These are phyloP conservation scores for Drosophila demipolita DNA, from an alignment of 2,888 invertebrate species.

Conservation along the genomic window DNA sequence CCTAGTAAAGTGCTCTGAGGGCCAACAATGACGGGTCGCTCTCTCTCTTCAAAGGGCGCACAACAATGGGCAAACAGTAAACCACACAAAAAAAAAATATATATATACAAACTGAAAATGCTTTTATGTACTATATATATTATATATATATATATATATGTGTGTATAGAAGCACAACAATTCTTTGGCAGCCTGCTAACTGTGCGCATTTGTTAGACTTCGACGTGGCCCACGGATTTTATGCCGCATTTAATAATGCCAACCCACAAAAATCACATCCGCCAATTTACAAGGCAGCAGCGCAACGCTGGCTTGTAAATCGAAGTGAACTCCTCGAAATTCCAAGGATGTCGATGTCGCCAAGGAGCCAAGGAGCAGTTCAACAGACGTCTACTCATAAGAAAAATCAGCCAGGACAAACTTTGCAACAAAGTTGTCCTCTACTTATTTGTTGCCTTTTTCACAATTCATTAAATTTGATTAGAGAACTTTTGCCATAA, in stretches of 20 bases:
- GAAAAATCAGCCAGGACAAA: conserved; percentile 75
- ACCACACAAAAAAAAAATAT: conserved; percentile 5
- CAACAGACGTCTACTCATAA: conserved; percentile 72
- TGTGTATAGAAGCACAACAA: conserved; percentile 43
- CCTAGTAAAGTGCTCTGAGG: conserved; percentile 52
- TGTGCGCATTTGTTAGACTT: conserved; percentile 76
- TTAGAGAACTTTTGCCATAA: conserved; percentile 82
- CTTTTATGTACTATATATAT: conserved; percentile 28
- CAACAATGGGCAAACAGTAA: conserved; percentile 54
- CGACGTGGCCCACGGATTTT: conserved; percentile 71
- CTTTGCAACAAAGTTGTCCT: conserved; percentile 76
- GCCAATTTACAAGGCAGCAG: conserved; percentile 71
- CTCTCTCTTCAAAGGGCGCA: conserved; percentile 33
- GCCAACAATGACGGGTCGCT: conserved; percentile 56
- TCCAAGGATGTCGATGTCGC: conserved; percentile 9
- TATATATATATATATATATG: conserved; percentile 9
- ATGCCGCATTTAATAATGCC: conserved; percentile 80
- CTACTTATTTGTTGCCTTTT: conserved; percentile 81
- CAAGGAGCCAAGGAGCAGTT: conserved; percentile 11
- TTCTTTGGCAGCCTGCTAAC: conserved; percentile 72
- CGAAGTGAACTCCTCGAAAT: conserved; percentile 60
- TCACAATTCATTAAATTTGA: conserved; percentile 82
- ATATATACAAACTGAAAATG: background rate
- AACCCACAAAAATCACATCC: conserved; percentile 80
- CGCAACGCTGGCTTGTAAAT: conserved; percentile 60